Evolutionary conservation across 30 jellyfish, hydroid and myxozoan species (phyloP), one percentile per base, ranked within the genome.

Genomic region (Chironex yamaguchii): DNA sequence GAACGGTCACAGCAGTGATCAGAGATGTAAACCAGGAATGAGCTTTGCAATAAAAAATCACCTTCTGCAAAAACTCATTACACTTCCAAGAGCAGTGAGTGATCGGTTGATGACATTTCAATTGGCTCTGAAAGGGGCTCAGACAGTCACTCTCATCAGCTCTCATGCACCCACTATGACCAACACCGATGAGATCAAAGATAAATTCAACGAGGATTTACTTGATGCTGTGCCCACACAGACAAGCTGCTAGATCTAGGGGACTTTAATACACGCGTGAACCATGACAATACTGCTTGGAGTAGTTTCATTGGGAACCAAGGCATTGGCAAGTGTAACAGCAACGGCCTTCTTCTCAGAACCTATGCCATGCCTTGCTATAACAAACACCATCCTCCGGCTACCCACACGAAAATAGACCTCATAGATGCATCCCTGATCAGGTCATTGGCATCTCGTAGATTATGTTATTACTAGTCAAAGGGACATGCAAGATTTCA

Each of bases 141-240:
- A 20, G 53, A 28, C 34, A 13, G 82, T 35, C 83, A 84, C 94
- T 34, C 13, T 70, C 11, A 13, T 84, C 52, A 50, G 83, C 32
- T 64, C 33, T 13, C 53, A 84, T 14, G 90, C 89, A 31, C 94
- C 94, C 11, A 84, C 90, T 53, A 51, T 84, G 90, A 42, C 89
- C 22, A 70, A 52, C 49, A 71, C 90, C 2, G 83, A 71, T 20
- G 89, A 71, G 34, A 32, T 26, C 73, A 71, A 62, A 34, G 91
- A 80, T 22, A 22, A 21, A 58, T 80, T 80, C 27, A 58, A 80
- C 33, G 50, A 36, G 25, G 71, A 80, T 68, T 67, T 80, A n/a
- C n/a, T 32, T 48, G 9, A 27, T 28, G 64, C 54, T 2, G 90
- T 53, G n/a, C 81, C 67, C 33, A 20, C 23, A 4, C 14, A 34